Evolutionary conservation across 2,797 vertebrate species (phyloP), one percentile per base, ranked within the genome.

Genomic region (Rhadinocentrus ornatus): DNA sequence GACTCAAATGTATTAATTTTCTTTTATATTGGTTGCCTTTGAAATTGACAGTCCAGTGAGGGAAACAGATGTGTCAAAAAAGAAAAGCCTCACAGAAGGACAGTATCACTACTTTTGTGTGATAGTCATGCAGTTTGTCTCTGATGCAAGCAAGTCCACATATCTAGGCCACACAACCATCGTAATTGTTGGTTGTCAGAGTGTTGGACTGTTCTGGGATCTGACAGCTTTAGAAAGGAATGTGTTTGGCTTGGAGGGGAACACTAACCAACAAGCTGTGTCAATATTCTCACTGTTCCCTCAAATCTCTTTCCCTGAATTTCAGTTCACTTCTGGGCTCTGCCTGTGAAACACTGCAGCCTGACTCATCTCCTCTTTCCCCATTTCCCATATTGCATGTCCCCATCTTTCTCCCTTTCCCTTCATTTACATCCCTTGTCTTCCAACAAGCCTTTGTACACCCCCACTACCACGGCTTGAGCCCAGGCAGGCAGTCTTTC

Each of bases 221-320:
- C 84, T 82, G 88, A 88, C 88, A 90, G 89, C 85, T 89, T 91
- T 73, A 73, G 86, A 86, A 82, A 89, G 86, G 88, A 91, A 90
- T 88, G 88, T 75, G 90, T 88, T 89, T 89, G 90, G 85, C 86
- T 89, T 82, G 81, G 86, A 89, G 76, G 74, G 59, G 82, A 81
- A 37, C 20, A 73, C 74, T 39, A 75, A 84, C 89, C 84, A 87
- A 87, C 89, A 92, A 87, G 88, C 91, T 90, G 91, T 88, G 89
- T 91, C 88, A 90, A 90, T 87, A 91, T 86, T 89, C 89, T 83
- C 88, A 84, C 77, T 69, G 58, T 84, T 85, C 82, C 69, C 72
- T 80, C 37, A 69, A 80, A 84, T 85, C 69, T 76, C 73, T 57
- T 62, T 73, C 57, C 27, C 67, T 70, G 63, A 54, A 62, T 78